These are phyloP conservation scores for Poeciliopsis infans DNA, from an alignment of 2,797 vertebrate species.

Conservation along the genomic window DNA sequence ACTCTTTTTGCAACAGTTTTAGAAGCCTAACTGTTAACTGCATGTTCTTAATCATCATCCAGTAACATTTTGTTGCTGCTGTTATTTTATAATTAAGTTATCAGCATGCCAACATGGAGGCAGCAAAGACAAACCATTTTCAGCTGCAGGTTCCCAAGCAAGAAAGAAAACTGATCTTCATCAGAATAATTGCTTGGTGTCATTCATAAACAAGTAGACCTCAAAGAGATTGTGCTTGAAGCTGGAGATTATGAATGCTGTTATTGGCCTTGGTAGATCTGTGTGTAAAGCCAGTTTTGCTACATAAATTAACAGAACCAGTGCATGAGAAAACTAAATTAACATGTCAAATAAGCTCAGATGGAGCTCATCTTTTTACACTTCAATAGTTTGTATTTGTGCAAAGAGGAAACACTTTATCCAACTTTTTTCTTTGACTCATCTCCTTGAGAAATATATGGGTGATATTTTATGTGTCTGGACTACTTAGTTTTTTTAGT, in stretches of 20 bases:
- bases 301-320: conserved; percentile 77
- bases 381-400: conserved; percentile 56
- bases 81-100: conserved; percentile 47
- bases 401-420: conserved; percentile 56
- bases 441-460: conserved; percentile 28
- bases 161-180: conserved; percentile 67
- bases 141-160: conserved; percentile 29
- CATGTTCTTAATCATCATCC: conserved; percentile 44
- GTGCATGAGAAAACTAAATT: conserved; percentile 66
- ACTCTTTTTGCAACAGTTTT: conserved; percentile 52
- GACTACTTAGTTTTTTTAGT: too few relatives aligned
- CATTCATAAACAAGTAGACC: conserved; percentile 69
- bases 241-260: conserved; percentile 59
- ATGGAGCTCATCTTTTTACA: conserved; percentile 67
- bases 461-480: conserved; percentile 39
- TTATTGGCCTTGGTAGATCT: conserved; percentile 71
- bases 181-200: conserved; percentile 72
- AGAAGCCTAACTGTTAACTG: conserved; percentile 47
- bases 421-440: conserved; percentile 52
- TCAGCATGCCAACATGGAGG: conserved; percentile 17
- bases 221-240: conserved; percentile 67
- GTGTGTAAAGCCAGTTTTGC: conserved; percentile 66
- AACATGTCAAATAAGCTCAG: conserved; percentile 70
- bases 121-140: conserved; percentile 43
- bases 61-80: conserved; percentile 31